Evolutionary conservation across 1,140 invertebrate genomes (phyloP).

Genomic region (Achroia grisella): DNA sequence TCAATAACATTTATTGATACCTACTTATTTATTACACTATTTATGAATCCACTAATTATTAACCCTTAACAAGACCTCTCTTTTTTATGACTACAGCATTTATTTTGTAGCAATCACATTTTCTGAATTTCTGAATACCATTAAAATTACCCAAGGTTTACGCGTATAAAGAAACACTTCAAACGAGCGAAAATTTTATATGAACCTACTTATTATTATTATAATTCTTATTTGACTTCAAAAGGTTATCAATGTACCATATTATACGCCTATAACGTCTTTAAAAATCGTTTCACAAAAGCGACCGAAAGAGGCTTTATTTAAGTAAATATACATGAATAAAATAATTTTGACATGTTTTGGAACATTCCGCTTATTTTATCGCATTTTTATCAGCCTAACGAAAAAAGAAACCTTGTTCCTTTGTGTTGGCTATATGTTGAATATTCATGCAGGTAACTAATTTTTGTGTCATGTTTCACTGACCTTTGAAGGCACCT

Average conservation of each 20-base stretch:
- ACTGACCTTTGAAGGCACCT: slow-evolving; percentile 3
- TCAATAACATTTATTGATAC: too few relatives aligned
- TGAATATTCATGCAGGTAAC: slow-evolving; percentile 11
- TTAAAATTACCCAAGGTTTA: too few relatives aligned
- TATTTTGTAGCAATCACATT: not conserved
- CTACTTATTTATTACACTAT: too few relatives aligned
- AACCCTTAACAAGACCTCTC: too few relatives aligned
- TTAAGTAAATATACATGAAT: slow-evolving; percentile 6
- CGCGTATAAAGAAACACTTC: slow-evolving; percentile 25
- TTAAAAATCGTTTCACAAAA: slow-evolving; percentile 7
- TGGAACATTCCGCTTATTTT: slow-evolving; percentile 11
- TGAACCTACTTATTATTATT: slow-evolving; percentile 22
- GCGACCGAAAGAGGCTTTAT: not conserved
- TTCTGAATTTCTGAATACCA: not conserved
- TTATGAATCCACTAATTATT: too few relatives aligned
- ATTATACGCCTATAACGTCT: slow-evolving; percentile 7
- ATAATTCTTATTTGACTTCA: slow-evolving; percentile 18
- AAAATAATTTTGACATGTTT: slow-evolving; percentile 10
- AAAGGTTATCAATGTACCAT: slow-evolving; percentile 18
- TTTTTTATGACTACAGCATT: too few relatives aligned
- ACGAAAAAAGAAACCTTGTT: slow-evolving; percentile 11
- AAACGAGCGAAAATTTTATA: slow-evolving; percentile 20
- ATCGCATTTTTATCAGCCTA: slow-evolving; percentile 1
- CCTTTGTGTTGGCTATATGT: not conserved
- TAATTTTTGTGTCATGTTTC: slow-evolving; percentile 8